Evolutionary conservation across 2,797 vertebrate genomes (phyloP).

Genomic region (Tadarida brasiliensis): DNA sequence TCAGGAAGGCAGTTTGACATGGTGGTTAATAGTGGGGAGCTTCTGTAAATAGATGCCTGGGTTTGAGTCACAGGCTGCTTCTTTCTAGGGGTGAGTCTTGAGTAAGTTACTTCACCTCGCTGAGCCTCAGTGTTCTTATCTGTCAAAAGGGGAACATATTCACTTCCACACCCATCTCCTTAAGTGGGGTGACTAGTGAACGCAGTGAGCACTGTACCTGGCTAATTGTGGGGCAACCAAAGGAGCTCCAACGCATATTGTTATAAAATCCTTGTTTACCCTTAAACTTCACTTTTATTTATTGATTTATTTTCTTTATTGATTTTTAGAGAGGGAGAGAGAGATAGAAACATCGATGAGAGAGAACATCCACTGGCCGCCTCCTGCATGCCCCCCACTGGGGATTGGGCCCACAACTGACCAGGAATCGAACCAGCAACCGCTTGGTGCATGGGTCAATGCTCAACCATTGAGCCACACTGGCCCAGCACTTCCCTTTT

Average conservation of each 20-base stretch:
- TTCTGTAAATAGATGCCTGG: neutral
- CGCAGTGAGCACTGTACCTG: neutral
- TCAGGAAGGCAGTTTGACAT: fast-evolving
- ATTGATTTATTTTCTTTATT: too few relatives aligned
- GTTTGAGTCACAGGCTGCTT: neutral
- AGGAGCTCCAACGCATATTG: neutral
- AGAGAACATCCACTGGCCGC: too few relatives aligned
- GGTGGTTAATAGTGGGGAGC: neutral
- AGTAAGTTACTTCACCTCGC: neutral
- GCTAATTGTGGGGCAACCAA: neutral
- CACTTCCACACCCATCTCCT: neutral
- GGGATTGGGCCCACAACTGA: too few relatives aligned
- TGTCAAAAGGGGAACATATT: neutral
- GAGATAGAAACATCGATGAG: too few relatives aligned
- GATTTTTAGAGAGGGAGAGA: too few relatives aligned
- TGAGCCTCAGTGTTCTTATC: neutral
- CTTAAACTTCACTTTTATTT: neutral
- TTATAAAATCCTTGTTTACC: neutral
- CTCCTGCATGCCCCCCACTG: too few relatives aligned
- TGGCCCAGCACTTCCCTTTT: neutral
- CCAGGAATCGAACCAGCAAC: too few relatives aligned
- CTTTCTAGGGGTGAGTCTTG: neutral
- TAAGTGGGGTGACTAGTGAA: neutral
- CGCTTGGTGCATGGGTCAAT: too few relatives aligned
- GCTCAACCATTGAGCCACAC: too few relatives aligned